Percentiles rank a stretch among this genome's conserved stretches.
phyloP scores from a whole-genome alignment of 1,140 invertebrate genomes.

The Trichonephila clavata region DNA sequence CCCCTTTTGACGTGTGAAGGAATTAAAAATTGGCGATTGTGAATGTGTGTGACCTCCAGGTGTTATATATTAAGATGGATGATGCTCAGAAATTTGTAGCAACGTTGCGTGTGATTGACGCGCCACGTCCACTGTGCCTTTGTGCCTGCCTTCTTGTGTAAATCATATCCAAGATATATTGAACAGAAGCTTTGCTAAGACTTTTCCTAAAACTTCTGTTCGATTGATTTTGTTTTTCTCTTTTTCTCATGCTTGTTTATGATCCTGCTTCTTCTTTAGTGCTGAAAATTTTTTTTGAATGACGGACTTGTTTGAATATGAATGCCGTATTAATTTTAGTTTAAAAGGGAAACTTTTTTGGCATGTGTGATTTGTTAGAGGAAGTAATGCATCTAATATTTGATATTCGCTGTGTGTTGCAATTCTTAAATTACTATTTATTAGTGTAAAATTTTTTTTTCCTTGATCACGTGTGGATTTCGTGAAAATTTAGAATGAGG shows the following conservation, averaged over 20 bases:
- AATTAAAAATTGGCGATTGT: background rate
- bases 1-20: background rate
- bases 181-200: background rate
- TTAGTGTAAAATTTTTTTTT: no score
- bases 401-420: no score
- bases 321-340: background rate
- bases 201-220: background rate
- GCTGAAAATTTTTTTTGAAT: background rate
- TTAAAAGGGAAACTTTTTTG: background rate
- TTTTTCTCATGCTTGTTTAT: background rate
- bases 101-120: slow-evolving; percentile 11
- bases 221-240: background rate
- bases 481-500: no score
- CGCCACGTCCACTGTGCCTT: background rate
- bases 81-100: background rate
- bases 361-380: no score
- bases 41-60: background rate
- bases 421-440: no score
- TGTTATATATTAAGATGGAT: background rate
- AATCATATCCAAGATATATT: background rate
- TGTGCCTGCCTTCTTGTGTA: background rate
- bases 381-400: no score
- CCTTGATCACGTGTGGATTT: no score
- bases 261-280: no score
- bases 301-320: background rate